Base-by-base conservation (phyloP, 2,888 invertebrate genomes). In the Pterostichus madidus region DNA sequence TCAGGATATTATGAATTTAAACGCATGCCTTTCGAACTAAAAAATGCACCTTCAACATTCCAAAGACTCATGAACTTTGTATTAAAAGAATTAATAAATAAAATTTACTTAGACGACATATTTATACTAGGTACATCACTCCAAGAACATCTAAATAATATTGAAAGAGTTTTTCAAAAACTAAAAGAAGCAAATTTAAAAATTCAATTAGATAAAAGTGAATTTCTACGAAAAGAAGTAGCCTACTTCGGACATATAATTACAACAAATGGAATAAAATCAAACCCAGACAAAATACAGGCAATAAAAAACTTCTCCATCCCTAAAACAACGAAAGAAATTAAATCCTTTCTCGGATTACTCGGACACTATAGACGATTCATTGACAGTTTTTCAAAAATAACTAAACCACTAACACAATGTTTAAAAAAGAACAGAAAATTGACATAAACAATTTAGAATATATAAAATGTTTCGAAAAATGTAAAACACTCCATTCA, bases 171-270 rank as follows among this genome's bases (percentile, higher is more conserved):
- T 86, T 87, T 24, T n/a, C 8, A 84, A 61, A 83, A 82, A 80
- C 59, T 85, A 1, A 32, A 84, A 31, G 49, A 83, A 44, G 49
- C 81, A 0, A 85, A 85, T 24, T 68, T 87, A n/a, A 86, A 86
- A 84, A 78, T 86, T 10, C 85, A 86, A 68, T 31, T 84, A 4
- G 84, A 85, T 24, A 86, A 86, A 80, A 84, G 76, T 7, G 84
- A 86, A 82, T 86, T 86, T 56, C 64, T 86, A 7, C 83, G 83
- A 44, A 85, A 84, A n/a, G 85, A 85, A 84, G 80, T 87, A 0
- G 84, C 85, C 24, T 88, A 85, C 59, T 84, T 88, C 13, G 88
- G 88, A 5, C 88, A 87, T 79, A 75, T 87, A 5, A 85, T 89
- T 6, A 85, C n/a, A n/a, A n/a, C n/a, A n/a, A n/a, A n/a, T n/a